Evolutionary conservation across 2,113 vertebrate genomes (phyloP), one percentile per base, ranked within the genome.

Genomic region (Malurus melanocephalus): DNA sequence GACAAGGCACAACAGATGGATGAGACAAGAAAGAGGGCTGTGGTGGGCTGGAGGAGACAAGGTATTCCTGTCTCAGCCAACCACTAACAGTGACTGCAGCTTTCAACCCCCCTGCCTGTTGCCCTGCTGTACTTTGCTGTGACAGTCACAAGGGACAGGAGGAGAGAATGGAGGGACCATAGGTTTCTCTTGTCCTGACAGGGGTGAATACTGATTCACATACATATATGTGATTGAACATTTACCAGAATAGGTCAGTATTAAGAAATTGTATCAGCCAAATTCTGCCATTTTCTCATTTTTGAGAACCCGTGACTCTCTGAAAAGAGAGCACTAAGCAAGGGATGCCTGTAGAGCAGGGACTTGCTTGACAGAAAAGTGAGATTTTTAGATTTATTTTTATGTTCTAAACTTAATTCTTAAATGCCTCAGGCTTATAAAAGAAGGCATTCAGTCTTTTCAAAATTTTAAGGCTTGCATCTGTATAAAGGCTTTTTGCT

Each of bases 1-100:
- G 82, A 94, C 48, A 92, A 91, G 61, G 61, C 80, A 74, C 49
- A 86, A 48, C 79, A 94, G 89, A 93, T 86, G 85, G 73, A 48
- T 85, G 85, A 92, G 80, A 87, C 30, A 74, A 72, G 88, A 74
- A 89, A 87, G 65, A 89, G 65, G 65, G 42, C 68, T 89, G 69
- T 52, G 62, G 82, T 88, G 89, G 56, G 64, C 4, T 92, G 85
- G 60, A 87, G 82, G 46, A 93, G 72, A 71, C 56, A 80, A 90
- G 85, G 67, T 87, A 78, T 67, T 69, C 67, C 52, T 27, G 83
- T 80, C 68, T 73, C n/a, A 88, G 61, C 35, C 49, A 80, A 4
- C 49, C 73, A 38, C 51, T 56, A 64, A 62, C 61, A 67, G 64
- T 0, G 0, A 52, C 2, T 71, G 45, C 68, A 72, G 68, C 60